Evolutionary conservation across 2,797 vertebrate species (phyloP), one percentile per base, ranked within the genome.

Genomic region (Calcarius lapponicus): DNA sequence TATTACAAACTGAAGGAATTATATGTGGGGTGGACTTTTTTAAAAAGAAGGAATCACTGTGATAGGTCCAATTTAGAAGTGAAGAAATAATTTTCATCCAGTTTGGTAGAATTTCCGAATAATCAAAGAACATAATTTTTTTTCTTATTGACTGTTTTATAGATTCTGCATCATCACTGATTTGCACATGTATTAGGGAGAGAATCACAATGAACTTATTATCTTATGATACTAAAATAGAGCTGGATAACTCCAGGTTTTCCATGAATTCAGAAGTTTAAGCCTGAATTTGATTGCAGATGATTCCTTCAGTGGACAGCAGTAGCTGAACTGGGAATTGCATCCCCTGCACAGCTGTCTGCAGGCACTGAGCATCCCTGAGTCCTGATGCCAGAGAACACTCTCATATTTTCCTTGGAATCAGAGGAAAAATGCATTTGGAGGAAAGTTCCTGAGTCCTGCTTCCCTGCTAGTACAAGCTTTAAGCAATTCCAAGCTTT

Each of bases 31-130:
- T 34, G 2, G 2, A n/a, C 8, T 16, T 22, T 7, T 70, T 71
- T 56, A 17, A 4, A 40, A 58, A 28, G 43, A 57, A 47, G 5
- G 5, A 78, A 58, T 32, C 18, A 36, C 32, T 34, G 18, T 76
- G 66, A n/a, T 13, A 34, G 48, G 38, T 47, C 40, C 42, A 9
- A 62, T 90, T 64, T 34, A 83, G 34, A 56, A 45, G 21, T 38
- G 42, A 72, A 61, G 14, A 93, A 93, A 81, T 60, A 16, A 10
- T 91, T 96, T 94, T 91, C 80, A 89, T 94, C 34, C 25, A 65
- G 17, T 82, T 78, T n/a, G 36, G 62, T 82, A 88, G 85, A 91
- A 96, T 94, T 96, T 95, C 34, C 57, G 29, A 89, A 36, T 51
- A 7, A 40, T 70, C 45, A 72, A 48, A 60, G 48, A 80, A 60